Conservation (phyloP, 2,797 vertebrate species). For the Halcyon badia region DNA sequence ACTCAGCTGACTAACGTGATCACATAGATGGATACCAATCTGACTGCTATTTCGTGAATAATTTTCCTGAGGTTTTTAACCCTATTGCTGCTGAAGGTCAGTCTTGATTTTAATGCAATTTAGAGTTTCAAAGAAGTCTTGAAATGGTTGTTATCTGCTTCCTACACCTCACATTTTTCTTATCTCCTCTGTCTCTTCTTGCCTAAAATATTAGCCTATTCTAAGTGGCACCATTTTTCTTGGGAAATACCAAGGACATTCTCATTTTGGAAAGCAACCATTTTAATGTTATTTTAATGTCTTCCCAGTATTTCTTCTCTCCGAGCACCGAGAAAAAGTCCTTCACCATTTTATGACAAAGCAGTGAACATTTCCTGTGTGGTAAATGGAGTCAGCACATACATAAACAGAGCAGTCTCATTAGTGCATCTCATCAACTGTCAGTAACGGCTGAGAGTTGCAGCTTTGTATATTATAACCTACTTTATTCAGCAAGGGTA, state of each 20-base stretch:
- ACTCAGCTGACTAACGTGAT: constrained; percentile 48
- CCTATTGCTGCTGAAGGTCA: not conserved
- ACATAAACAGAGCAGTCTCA: constrained; percentile 43
- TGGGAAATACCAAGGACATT: not conserved
- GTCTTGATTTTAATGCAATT: not conserved
- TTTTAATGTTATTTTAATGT: not conserved
- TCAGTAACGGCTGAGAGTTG: constrained; percentile 10
- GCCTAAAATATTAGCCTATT: not conserved
- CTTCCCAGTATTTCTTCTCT: not conserved
- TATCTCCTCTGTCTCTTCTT: not conserved
- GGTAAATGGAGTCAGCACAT: not conserved
- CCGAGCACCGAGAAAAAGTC: not conserved
- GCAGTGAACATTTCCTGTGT: not conserved
- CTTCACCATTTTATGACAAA: not conserved
- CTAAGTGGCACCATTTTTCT: not conserved
- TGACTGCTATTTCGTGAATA: not conserved
- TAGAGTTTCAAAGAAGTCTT: not conserved
- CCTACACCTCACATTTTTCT: not conserved
- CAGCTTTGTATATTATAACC: constrained; percentile 41
- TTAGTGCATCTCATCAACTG: constrained; percentile 29
- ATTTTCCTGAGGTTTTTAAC: constrained; percentile 22
- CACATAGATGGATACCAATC: not conserved
- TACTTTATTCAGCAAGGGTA: constrained; percentile 44
- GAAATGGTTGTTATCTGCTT: not conserved
- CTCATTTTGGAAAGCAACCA: not conserved